phyloP scores from a whole-genome alignment of 1,140 invertebrate genomes.

The Apis laboriosa region DNA sequence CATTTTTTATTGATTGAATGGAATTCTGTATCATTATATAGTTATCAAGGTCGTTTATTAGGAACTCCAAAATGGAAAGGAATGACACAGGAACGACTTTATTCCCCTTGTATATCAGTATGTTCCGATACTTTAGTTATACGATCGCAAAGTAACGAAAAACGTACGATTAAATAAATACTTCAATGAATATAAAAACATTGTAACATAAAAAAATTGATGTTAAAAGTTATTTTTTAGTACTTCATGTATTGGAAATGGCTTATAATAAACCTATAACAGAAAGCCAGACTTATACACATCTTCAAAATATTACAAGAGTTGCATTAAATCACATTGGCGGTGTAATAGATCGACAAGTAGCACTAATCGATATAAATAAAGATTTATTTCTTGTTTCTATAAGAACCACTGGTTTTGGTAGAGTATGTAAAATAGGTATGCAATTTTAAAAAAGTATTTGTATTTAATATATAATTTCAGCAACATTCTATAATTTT shows the following conservation, averaged over 20 bases:
- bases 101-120: constrained; percentile 86
- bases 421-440: constrained; percentile 89
- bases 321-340: constrained; percentile 91
- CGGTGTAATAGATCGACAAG: constrained; percentile 84
- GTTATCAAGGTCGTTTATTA: constrained; percentile 92
- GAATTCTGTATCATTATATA: constrained; percentile 89
- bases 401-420: constrained; percentile 85
- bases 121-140: constrained; percentile 91
- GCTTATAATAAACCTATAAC: constrained; percentile 85
- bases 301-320: constrained; percentile 84
- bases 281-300: constrained; percentile 84
- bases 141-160: constrained; percentile 90
- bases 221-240: constrained; percentile 80
- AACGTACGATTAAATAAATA: constrained; percentile 82
- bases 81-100: constrained; percentile 85
- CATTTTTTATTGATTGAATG: constrained; percentile 93
- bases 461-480: not conserved
- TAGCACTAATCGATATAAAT: constrained; percentile 92
- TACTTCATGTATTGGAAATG: constrained; percentile 93
- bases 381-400: constrained; percentile 89
- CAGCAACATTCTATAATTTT: not conserved
- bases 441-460: constrained; percentile 46
- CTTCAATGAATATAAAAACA: not conserved
- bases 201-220: not conserved
- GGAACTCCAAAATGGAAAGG: constrained; percentile 90